These are phyloP conservation scores for Meteorus cinctellus DNA, from an alignment of 2,888 invertebrate genomes.

Conservation along the genomic window DNA sequence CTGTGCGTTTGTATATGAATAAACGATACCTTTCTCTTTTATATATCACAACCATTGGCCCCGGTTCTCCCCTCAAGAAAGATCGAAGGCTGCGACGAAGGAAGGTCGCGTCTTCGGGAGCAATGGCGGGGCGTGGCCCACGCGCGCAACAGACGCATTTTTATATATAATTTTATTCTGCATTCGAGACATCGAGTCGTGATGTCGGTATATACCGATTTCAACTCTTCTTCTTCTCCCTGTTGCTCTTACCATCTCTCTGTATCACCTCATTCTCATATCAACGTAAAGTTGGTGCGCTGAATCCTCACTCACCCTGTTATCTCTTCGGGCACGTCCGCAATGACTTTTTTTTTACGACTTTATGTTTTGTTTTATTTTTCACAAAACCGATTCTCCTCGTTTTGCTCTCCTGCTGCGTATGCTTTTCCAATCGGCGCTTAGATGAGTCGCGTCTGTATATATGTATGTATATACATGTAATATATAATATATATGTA, in stretches of 20 bases:
- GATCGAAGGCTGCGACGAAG: constrained; percentile 32
- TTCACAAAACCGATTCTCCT: constrained; percentile 8
- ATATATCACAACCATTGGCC: constrained; percentile 22
- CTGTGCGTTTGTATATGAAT: not conserved
- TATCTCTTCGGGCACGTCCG: constrained; percentile 52
- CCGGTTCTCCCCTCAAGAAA: constrained; percentile 28
- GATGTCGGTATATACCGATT: not conserved
- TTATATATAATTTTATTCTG: constrained; percentile 29
- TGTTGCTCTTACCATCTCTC: not conserved
- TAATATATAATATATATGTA: constrained; percentile 7
- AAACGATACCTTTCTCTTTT: constrained; percentile 30
- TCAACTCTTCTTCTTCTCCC: not conserved
- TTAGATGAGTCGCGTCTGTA: constrained; percentile 24
- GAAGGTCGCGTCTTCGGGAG: constrained; percentile 45
- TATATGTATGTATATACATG: not conserved
- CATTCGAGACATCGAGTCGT: not conserved
- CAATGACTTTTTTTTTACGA: constrained; percentile 46
- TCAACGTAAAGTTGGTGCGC: constrained; percentile 3
- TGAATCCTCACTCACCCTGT: constrained; percentile 28
- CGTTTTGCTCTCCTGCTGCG: constrained; percentile 26
- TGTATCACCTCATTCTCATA: not conserved
- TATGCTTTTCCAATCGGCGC: constrained; percentile 43
- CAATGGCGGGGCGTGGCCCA: constrained; percentile 42
- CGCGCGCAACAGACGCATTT: constrained; percentile 36
- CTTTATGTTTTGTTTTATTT: constrained; percentile 29